These are phyloP conservation scores for Cephus pygmeus DNA, from an alignment of 2,888 invertebrate genomes.

Conservation along the genomic window DNA sequence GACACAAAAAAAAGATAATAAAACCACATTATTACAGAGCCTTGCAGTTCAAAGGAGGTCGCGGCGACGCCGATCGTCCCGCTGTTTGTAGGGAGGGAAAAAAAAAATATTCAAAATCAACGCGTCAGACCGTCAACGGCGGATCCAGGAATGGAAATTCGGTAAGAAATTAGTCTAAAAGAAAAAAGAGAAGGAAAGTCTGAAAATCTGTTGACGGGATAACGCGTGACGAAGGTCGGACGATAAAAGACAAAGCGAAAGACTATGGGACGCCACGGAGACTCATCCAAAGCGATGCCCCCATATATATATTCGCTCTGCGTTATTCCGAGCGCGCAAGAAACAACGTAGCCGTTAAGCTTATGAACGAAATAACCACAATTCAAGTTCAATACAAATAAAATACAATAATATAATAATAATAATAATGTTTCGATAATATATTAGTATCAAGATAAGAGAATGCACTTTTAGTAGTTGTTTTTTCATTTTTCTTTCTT, in stretches of 20 bases:
- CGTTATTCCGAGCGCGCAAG: not conserved
- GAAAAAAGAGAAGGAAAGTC: not conserved
- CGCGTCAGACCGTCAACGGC: not conserved
- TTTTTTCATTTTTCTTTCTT: constrained; percentile 1
- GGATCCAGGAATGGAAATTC: not conserved
- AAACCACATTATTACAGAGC: constrained; percentile 22
- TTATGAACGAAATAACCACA: constrained; percentile 34
- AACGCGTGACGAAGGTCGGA: not conserved
- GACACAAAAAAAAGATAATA: constrained; percentile 31
- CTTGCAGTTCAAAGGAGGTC: not conserved
- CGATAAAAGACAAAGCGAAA: not conserved
- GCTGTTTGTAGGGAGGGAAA: constrained; percentile 19
- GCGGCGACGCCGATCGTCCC: constrained; percentile 17
- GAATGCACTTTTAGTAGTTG: constrained; percentile 36
- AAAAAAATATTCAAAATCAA: constrained; percentile 11
- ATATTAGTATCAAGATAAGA: constrained; percentile 42
- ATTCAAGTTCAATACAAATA: constrained; percentile 18
- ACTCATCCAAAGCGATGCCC: not conserved
- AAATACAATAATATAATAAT: constrained; percentile 18
- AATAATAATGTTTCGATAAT: constrained; percentile 40
- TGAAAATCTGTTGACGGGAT: not conserved
- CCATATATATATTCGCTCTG: not conserved
- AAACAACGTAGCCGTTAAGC: not conserved
- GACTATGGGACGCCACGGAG: not conserved
- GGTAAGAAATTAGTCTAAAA: not conserved